Evolutionary conservation across 1,140 invertebrate genomes (phyloP).

Genomic region (Dreissena rostriformis): DNA sequence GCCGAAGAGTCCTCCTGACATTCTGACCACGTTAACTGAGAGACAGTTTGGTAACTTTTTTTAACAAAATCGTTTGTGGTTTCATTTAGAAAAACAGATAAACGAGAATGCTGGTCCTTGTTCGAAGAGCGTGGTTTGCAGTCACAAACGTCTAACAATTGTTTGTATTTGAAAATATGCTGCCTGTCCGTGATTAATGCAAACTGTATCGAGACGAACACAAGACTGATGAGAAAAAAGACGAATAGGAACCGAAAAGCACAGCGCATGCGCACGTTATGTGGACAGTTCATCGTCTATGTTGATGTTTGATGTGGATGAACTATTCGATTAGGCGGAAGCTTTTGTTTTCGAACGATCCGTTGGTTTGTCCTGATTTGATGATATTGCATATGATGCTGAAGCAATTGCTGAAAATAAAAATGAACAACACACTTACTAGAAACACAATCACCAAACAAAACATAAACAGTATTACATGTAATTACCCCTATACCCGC

Average conservation of each 20-base stretch:
- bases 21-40: constrained; percentile 37
- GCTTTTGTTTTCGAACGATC: too few relatives aligned
- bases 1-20: constrained; percentile 25
- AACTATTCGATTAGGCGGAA: too few relatives aligned
- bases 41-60: neutral
- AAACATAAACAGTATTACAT: too few relatives aligned
- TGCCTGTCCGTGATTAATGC: constrained; percentile 23
- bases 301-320: neutral
- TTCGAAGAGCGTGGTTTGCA: neutral
- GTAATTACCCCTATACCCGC: too few relatives aligned
- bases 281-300: neutral
- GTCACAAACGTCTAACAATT: neutral
- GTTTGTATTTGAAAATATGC: neutral
- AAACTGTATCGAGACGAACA: constrained; percentile 46
- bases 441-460: too few relatives aligned
- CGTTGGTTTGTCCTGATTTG: too few relatives aligned
- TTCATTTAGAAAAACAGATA: too few relatives aligned
- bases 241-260: constrained; percentile 40
- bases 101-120: neutral
- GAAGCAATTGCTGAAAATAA: too few relatives aligned
- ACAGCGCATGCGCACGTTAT: constrained; percentile 43
- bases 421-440: too few relatives aligned
- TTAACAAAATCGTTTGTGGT: too few relatives aligned
- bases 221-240: constrained; percentile 29
- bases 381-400: too few relatives aligned